These are phyloP conservation scores for Fragum fragum DNA, from an alignment of 2,888 invertebrate species.

Conservation along the genomic window DNA sequence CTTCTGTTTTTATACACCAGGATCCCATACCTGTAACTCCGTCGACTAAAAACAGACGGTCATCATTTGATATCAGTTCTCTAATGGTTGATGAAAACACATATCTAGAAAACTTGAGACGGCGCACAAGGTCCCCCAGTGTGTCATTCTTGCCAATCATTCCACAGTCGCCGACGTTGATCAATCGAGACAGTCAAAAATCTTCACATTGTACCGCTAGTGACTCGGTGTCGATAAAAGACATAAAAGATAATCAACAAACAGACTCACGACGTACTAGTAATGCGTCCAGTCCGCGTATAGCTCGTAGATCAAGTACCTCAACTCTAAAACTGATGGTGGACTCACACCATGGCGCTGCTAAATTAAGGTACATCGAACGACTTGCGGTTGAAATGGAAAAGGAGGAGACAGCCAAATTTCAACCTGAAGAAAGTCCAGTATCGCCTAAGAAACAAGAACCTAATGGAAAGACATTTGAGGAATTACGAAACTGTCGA, in stretches of 20 bases:
- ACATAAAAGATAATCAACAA: not conserved
- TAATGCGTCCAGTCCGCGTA: not conserved
- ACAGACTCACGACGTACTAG: not conserved
- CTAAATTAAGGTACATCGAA: slow-evolving; percentile 61
- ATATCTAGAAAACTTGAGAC: slow-evolving; percentile 5
- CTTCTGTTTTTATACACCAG: slow-evolving; percentile 44
- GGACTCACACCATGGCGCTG: slow-evolving; percentile 54
- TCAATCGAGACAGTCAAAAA: not conserved
- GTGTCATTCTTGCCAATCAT: slow-evolving; percentile 29
- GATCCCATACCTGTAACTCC: slow-evolving; percentile 5
- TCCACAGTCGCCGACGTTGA: slow-evolving; percentile 21
- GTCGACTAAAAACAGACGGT: not conserved
- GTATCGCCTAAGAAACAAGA: not conserved
- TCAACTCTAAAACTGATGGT: slow-evolving; percentile 50
- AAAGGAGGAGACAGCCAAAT: slow-evolving; percentile 36
- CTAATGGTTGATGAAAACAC: slow-evolving; percentile 10
- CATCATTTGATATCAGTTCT: slow-evolving; percentile 11
- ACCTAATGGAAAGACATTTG: not conserved
- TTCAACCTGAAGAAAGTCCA: slow-evolving; percentile 7
- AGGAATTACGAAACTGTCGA: slow-evolving; percentile 43
- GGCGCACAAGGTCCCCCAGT: slow-evolving; percentile 13
- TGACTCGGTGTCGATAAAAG: not conserved
- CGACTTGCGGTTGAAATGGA: slow-evolving; percentile 57
- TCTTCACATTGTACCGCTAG: not conserved
- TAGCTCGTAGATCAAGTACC: slow-evolving; percentile 34